A percentile compares a stretch with the other conserved stretches of the same genome.
phyloP scores from a whole-genome alignment of 2,113 vertebrate species.

The Morphnarchus princeps region DNA sequence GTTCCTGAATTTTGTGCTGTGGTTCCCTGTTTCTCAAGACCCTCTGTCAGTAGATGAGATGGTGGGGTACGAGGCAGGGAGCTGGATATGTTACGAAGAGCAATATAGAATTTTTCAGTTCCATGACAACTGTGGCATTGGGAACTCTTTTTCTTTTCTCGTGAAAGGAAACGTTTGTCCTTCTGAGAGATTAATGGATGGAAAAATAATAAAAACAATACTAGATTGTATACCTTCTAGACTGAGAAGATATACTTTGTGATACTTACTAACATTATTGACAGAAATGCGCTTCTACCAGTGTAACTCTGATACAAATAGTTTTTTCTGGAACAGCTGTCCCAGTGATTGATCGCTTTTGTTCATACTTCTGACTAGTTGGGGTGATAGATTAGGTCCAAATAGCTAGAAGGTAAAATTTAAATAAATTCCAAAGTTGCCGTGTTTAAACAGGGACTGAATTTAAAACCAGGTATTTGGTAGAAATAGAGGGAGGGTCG shows the following conservation, averaged over 20 bases:
- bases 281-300: neutral
- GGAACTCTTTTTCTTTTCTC: neutral
- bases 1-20: neutral
- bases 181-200: neutral
- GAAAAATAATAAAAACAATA: neutral
- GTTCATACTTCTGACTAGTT: neutral
- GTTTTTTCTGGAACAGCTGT: neutral
- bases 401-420: neutral
- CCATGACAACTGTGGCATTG: neutral
- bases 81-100: neutral
- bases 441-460: neutral
- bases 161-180: neutral
- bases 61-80: fast-evolving
- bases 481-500: neutral
- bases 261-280: neutral
- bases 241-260: neutral
- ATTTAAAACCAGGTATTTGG: neutral
- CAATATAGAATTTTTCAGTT: neutral
- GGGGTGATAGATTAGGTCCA: neutral
- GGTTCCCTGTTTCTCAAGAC: neutral
- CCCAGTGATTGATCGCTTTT: neutral
- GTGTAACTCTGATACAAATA: neutral
- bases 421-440: neutral
- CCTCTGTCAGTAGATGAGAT: neutral
- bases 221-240: neutral